phyloP scores from a whole-genome alignment of 2,888 invertebrate genomes.

The Phlogophora meticulosa region DNA sequence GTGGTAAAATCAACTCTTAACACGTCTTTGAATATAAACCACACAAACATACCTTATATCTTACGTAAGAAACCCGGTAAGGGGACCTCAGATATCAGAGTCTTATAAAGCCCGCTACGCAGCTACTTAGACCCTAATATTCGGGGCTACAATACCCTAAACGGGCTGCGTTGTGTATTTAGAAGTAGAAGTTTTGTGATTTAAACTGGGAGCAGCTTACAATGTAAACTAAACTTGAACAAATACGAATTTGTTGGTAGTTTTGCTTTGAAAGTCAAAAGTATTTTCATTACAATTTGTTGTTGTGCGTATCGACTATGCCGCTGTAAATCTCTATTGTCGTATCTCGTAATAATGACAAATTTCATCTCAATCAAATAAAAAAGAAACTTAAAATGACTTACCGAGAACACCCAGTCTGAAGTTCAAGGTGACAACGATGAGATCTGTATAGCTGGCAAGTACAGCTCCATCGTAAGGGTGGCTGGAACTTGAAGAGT shows the following conservation, averaged over 20 bases:
- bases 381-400: too few relatives aligned
- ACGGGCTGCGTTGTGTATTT: slow-evolving; percentile 10
- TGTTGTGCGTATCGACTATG: too few relatives aligned
- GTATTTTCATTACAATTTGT: too few relatives aligned
- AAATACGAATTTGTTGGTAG: background rate
- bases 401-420: slow-evolving; percentile 97
- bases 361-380: too few relatives aligned
- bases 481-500: slow-evolving; percentile 98
- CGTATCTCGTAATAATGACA: too few relatives aligned
- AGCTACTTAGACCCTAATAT: slow-evolving; percentile 11
- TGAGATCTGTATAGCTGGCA: slow-evolving; percentile 97
- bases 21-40: slow-evolving; percentile 6
- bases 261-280: background rate
- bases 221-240: background rate
- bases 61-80: background rate
- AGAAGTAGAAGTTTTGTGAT: background rate
- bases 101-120: slow-evolving; percentile 11
- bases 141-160: slow-evolving; percentile 2
- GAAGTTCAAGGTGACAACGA: slow-evolving; percentile 99
- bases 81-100: background rate
- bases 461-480: slow-evolving; percentile 98
- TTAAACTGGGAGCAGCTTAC: background rate
- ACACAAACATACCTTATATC: background rate
- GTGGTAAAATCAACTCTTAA: background rate
- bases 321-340: too few relatives aligned